Conservation (phyloP, 2,888 invertebrate genomes). For the Yponomeuta plumbellus region DNA sequence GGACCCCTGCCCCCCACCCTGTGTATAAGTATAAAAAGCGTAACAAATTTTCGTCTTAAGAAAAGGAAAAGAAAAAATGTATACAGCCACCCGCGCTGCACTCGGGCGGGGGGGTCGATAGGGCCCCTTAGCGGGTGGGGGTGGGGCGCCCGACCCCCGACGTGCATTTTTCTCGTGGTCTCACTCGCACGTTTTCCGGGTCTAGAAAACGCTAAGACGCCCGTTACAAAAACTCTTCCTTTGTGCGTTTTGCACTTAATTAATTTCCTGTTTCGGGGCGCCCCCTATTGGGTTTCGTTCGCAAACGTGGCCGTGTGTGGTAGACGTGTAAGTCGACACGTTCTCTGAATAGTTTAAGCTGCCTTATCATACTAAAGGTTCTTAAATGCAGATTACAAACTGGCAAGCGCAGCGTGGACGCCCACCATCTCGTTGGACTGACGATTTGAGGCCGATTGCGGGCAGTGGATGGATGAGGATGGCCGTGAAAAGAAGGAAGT, state of each 20-base stretch:
- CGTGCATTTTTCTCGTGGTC: slow-evolving; percentile 66
- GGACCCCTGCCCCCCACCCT: slow-evolving; percentile 43
- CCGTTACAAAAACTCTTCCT: slow-evolving; percentile 62
- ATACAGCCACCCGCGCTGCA: slow-evolving; percentile 57
- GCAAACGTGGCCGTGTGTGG: too few relatives aligned
- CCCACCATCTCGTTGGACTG: too few relatives aligned
- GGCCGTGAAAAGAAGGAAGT: too few relatives aligned
- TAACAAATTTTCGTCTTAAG: slow-evolving; percentile 78
- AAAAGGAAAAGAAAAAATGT: slow-evolving; percentile 77
- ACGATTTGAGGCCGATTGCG: too few relatives aligned
- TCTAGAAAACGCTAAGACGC: slow-evolving; percentile 55
- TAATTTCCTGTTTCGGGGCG: slow-evolving; percentile 35
- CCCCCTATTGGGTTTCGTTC: neutral
- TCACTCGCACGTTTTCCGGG: slow-evolving; percentile 46
- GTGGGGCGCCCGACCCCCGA: slow-evolving; percentile 29
- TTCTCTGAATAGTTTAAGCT: too few relatives aligned
- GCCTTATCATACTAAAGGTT: too few relatives aligned
- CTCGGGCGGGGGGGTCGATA: slow-evolving; percentile 32
- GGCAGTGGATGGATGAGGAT: too few relatives aligned
- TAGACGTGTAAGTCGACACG: too few relatives aligned
- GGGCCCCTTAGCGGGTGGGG: slow-evolving; percentile 27
- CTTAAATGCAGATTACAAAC: too few relatives aligned
- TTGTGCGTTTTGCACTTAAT: slow-evolving; percentile 58
- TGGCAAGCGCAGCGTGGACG: too few relatives aligned
- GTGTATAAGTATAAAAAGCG: slow-evolving; percentile 75